Base-by-base conservation (phyloP, 2,113 vertebrate species). In the Echinops telfairi region DNA sequence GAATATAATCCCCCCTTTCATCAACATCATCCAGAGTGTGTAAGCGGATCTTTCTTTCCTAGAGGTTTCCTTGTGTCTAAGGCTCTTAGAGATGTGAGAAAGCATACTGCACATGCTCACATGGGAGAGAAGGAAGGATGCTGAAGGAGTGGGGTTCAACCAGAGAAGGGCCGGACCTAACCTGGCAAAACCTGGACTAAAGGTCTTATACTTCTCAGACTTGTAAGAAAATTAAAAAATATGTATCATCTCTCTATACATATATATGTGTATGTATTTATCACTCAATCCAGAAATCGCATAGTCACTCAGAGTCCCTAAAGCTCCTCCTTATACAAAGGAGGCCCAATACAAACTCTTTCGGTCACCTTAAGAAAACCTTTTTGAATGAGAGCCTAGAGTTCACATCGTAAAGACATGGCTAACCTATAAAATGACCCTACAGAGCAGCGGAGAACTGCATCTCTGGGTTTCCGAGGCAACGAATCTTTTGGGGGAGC, bases 111-210 rank as follows among this genome's bases (percentile, higher is more conserved):
- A 14, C 0, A 0, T 25, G 15, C 25, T 80, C 58, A 0, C 12
- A 0, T 5, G 15, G 6, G 25, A 4, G 14, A 66, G 47, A 53
- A 53, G 43, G 10, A n/a, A n/a, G 10, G 22, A 11, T 57, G 10
- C 0, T n/a, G 1, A 14, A 29, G 6, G 58, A 14, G 19, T n/a
- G 22, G 3, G 36, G 38, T 7, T 0, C 57, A 38, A 47, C 6
- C 53, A 11, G 23, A 12, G 40, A 57, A 16, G 11, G 17, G 15
- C 1, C 64, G 10, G 25, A 3, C 7, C 8, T 47, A 17, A 3
- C 57, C 2, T 22, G 12, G 14, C 12, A 58, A 81, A 23, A 22
- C 12, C 57, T 20, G 14, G 27, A 19, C 5, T 64, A 76, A 64
- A 6, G 57, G 4, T 47, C 29, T 43, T 68, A 33, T 38, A 8